A percentile compares a stretch with the other conserved stretches of the same genome.
phyloP scores from a whole-genome alignment of 2,888 invertebrate genomes.

The Dendrolimus houi region DNA sequence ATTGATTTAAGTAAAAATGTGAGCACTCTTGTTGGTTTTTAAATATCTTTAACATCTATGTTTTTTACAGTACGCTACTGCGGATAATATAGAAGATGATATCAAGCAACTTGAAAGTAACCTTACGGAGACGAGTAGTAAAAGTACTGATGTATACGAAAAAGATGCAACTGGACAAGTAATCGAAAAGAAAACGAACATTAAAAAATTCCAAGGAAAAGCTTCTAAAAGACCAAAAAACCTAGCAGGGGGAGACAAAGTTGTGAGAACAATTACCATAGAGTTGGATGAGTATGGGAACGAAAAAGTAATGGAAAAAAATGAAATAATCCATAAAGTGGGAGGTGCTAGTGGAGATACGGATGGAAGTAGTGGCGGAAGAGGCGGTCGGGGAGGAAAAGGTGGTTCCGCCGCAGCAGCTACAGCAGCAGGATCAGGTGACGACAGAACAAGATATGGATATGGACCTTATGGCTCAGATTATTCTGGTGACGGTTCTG shows the following conservation, averaged over 20 bases:
- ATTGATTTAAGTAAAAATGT: too few relatives aligned
- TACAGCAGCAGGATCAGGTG: conserved; percentile 1
- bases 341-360: conserved; percentile 8
- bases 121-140: conserved; percentile 21
- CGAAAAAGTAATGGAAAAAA: conserved; percentile 39
- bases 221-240: conserved; percentile 6
- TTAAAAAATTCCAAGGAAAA: conserved; percentile 23
- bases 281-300: conserved; percentile 32
- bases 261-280: conserved; percentile 26
- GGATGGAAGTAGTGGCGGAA: not conserved
- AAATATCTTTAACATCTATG: too few relatives aligned
- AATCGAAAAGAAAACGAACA: conserved; percentile 21
- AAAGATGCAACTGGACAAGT: conserved; percentile 22
- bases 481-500: not conserved
- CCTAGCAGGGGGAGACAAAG: conserved; percentile 22
- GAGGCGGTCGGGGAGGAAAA: conserved; percentile 1
- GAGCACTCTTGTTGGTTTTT: too few relatives aligned
- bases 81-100: conserved; percentile 21
- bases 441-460: not conserved
- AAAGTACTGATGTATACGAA: conserved; percentile 22
- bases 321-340: conserved; percentile 32
- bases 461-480: not conserved
- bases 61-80: conserved; percentile 35
- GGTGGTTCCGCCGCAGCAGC: conserved; percentile 4
- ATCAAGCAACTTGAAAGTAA: conserved; percentile 13